Evolutionary conservation across 35 echinoderm and acorn worm species (phyloP).

Genomic region (Ophiothrix spiculata): DNA sequence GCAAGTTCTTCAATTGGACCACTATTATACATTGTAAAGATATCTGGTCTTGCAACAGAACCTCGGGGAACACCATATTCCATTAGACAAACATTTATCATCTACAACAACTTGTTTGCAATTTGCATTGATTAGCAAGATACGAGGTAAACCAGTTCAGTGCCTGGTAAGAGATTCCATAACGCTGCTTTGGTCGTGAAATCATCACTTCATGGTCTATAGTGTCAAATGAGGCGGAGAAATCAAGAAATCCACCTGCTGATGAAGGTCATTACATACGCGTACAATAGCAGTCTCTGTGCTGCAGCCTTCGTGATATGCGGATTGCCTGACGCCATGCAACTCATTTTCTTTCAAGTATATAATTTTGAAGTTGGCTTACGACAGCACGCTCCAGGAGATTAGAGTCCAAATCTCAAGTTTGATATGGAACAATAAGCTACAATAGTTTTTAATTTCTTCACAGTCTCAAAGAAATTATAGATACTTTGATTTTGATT

Average conservation of each 20-base stretch:
- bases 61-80: no score
- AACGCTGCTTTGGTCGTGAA: background rate
- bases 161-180: background rate
- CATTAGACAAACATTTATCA: no score
- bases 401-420: background rate
- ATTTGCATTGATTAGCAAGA: background rate
- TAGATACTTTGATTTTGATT: no score
- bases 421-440: constrained; percentile 2
- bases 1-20: background rate
- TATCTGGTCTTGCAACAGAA: no score
- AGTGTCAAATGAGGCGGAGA: background rate
- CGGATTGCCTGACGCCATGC: background rate
- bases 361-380: constrained; percentile 4
- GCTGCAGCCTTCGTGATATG: background rate
- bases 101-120: background rate
- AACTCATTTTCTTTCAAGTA: background rate
- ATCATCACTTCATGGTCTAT: background rate
- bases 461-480: no score
- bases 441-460: background rate
- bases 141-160: background rate
- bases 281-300: background rate
- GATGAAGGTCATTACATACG: background rate
- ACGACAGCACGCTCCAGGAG: background rate
- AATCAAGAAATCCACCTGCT: background rate
- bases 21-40: background rate